Conservation (phyloP, 2,797 vertebrate species). For the Crypturellus tataupa region DNA sequence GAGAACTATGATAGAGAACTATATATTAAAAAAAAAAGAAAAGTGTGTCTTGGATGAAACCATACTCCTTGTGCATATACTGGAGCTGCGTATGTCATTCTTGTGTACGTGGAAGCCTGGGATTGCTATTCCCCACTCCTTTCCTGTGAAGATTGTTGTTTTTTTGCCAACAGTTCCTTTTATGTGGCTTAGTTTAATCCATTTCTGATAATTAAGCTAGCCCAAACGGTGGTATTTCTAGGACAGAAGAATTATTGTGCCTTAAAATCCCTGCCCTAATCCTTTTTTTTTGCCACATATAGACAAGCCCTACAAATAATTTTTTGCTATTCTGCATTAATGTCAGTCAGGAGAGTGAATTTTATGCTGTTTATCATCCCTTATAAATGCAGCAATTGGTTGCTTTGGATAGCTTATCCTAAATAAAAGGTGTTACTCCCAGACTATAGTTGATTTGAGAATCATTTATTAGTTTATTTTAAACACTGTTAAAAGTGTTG, state of each 20-base stretch:
- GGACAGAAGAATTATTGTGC: neutral
- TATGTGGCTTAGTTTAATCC: conserved; percentile 29
- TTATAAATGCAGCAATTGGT: neutral
- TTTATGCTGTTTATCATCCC: neutral
- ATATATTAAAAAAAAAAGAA: too few relatives aligned
- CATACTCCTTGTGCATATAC: neutral
- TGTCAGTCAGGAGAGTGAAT: neutral
- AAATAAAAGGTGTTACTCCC: neutral
- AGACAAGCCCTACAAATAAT: neutral
- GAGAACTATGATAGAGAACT: neutral
- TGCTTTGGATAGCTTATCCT: neutral
- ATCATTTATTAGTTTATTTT: neutral
- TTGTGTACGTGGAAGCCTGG: neutral
- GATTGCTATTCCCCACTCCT: neutral
- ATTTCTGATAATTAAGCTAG: conserved; percentile 40
- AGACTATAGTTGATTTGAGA: neutral
- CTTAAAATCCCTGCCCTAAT: conserved; percentile 35
- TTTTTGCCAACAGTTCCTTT: neutral
- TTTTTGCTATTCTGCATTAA: neutral
- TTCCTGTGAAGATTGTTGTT: neutral
- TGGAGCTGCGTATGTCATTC: neutral
- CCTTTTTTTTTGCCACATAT: neutral
- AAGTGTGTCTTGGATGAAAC: neutral
- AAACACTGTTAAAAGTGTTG: neutral
- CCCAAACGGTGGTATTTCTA: neutral